Percentiles rank a stretch among this genome's conserved stretches.
These are phyloP conservation scores for Brachylomia viminalis DNA, from an alignment of 2,888 invertebrate genomes.

Conservation along the genomic window DNA sequence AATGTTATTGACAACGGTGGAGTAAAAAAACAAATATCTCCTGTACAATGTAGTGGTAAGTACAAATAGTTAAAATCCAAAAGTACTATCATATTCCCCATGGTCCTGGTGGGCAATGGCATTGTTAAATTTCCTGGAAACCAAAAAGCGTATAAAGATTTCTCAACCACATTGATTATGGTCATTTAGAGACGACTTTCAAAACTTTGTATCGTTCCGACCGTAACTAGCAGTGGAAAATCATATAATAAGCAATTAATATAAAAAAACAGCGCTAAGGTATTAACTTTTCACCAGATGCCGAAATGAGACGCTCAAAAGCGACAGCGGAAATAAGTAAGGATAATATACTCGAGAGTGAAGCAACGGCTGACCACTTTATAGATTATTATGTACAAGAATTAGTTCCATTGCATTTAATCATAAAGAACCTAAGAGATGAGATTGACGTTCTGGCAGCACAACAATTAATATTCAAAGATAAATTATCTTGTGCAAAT, in stretches of 20 bases:
- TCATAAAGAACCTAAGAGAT: conserved; percentile 76
- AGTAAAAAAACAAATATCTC: conserved; percentile 18
- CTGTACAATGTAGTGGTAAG: conserved; percentile 34
- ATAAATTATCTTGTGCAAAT: conserved; percentile 63
- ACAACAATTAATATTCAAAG: conserved; percentile 73
- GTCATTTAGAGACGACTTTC: neutral
- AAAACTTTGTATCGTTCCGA: neutral
- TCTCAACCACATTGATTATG: neutral
- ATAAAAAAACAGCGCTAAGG: neutral
- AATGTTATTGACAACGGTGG: conserved; percentile 11
- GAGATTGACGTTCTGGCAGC: conserved; percentile 75
- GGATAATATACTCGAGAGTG: conserved; percentile 27
- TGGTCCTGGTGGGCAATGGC: neutral
- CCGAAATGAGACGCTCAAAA: conserved; percentile 2
- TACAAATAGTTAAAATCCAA: neutral
- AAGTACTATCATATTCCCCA: neutral
- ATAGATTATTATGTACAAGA: conserved; percentile 76
- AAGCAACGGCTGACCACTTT: conserved; percentile 58
- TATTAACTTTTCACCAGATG: conserved; percentile 28
- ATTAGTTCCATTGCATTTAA: conserved; percentile 79
- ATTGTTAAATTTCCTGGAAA: neutral
- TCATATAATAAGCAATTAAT: neutral
- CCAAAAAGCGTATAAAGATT: neutral
- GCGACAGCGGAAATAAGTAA: neutral
- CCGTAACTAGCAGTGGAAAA: neutral